Conservation (phyloP, 2,888 invertebrate species). For the Apodemia duryi region DNA sequence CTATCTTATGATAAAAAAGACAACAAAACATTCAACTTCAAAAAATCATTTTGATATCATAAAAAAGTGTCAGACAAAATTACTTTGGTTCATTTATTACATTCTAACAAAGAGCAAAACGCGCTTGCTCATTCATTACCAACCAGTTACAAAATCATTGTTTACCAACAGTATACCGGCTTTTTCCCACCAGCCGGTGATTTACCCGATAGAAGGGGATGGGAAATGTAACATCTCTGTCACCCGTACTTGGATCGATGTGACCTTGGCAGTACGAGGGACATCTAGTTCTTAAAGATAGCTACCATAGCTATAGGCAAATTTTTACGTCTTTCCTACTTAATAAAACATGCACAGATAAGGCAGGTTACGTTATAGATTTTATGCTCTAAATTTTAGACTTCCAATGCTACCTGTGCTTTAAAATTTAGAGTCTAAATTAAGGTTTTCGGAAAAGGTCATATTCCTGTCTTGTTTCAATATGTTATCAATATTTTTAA, state of each 20-base stretch:
- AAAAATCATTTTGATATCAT: too few species aligned
- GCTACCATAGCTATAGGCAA: slow-evolving; percentile 17
- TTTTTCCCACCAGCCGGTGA: slow-evolving; percentile 18
- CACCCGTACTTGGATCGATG: slow-evolving; percentile 50
- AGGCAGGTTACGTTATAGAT: too few species aligned
- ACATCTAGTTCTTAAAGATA: slow-evolving; percentile 22
- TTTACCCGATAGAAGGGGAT: slow-evolving; percentile 21
- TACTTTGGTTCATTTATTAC: background rate
- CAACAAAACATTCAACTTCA: too few species aligned
- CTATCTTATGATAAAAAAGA: too few species aligned
- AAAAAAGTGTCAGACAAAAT: too few species aligned
- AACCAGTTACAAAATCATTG: slow-evolving; percentile 28
- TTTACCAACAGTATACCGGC: slow-evolving; percentile 48
- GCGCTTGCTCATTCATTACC: slow-evolving; percentile 4
- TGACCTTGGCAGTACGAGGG: slow-evolving; percentile 66
- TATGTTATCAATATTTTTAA: too few species aligned
- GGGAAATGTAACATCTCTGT: slow-evolving; percentile 36
- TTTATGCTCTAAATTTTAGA: too few species aligned
- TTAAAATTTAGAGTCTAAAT: too few species aligned
- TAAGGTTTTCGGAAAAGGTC: too few species aligned
- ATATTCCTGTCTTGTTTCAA: too few species aligned
- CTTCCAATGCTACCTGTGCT: too few species aligned
- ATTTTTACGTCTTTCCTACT: slow-evolving; percentile 25
- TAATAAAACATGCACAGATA: too few species aligned
- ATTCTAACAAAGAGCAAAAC: slow-evolving; percentile 2